A percentile compares a stretch with the other conserved stretches of the same genome.
These are phyloP conservation scores for Ligdia adustata DNA, from an alignment of 2,888 invertebrate species.

Conservation along the genomic window DNA sequence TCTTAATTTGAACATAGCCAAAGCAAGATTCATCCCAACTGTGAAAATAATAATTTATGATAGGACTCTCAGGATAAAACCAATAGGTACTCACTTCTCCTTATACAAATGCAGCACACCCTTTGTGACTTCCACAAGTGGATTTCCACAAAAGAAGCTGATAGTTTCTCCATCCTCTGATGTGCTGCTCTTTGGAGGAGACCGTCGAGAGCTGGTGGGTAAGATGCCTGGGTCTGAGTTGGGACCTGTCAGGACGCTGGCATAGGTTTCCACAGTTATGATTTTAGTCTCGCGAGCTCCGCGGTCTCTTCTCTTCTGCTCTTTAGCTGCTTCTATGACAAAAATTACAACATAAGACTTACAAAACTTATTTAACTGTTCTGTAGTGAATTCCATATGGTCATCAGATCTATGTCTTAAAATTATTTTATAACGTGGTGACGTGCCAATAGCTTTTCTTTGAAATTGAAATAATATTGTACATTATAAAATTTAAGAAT, in stretches of 20 bases:
- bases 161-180: slow-evolving; percentile 82
- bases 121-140: slow-evolving; percentile 97
- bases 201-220: slow-evolving; percentile 85
- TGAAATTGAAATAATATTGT: not conserved
- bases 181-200: slow-evolving; percentile 64
- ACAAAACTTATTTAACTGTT: no score
- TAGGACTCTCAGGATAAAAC: no score
- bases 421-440: no score
- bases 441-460: not conserved
- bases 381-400: no score
- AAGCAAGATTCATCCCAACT: no score
- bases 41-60: no score
- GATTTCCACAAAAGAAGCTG: slow-evolving; percentile 97
- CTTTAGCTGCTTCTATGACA: slow-evolving; percentile 62
- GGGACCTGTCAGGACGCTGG: slow-evolving; percentile 84
- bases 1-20: no score
- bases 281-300: slow-evolving; percentile 88
- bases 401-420: no score
- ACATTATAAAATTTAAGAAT: no score
- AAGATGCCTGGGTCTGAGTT: slow-evolving; percentile 81
- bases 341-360: no score
- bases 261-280: slow-evolving; percentile 92
- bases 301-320: slow-evolving; percentile 83
- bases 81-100: slow-evolving; percentile 93
- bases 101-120: slow-evolving; percentile 98